A percentile compares a stretch with the other conserved stretches of the same genome.
These are phyloP conservation scores for Bubo bubo DNA, from an alignment of 2,113 vertebrate genomes.

Conservation along the genomic window DNA sequence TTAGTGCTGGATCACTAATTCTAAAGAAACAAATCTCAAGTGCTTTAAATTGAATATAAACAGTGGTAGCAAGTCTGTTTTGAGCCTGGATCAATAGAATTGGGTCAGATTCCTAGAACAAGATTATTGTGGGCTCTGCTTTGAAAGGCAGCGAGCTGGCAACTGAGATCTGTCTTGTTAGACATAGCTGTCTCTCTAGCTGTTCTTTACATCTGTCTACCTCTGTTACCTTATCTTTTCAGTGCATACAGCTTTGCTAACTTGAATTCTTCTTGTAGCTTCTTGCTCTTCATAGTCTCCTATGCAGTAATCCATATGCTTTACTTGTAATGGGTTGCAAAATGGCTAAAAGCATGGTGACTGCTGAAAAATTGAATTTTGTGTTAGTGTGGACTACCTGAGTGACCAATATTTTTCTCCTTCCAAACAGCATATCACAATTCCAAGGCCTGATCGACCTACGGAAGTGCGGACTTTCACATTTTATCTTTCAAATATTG, in stretches of 20 bases:
- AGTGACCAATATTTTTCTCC: neutral
- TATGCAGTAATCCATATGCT: neutral
- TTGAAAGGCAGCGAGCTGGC: neutral
- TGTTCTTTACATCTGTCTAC: neutral
- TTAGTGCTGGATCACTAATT: constrained; percentile 20
- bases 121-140: neutral
- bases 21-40: neutral
- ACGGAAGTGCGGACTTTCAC: constrained; percentile 86
- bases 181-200: neutral
- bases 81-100: neutral
- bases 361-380: fast-evolving
- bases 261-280: fast-evolving
- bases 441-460: constrained; percentile 84
- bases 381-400: fast-evolving
- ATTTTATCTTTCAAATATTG: constrained; percentile 93
- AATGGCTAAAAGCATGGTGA: neutral
- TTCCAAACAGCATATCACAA: constrained; percentile 87
- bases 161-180: neutral
- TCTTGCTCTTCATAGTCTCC: neutral
- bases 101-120: neutral
- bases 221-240: neutral
- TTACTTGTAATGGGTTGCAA: neutral
- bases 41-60: neutral
- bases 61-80: neutral
- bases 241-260: fast-evolving